Conservation (phyloP, 2,888 invertebrate genomes). For the Drosophila buzzatii region DNA sequence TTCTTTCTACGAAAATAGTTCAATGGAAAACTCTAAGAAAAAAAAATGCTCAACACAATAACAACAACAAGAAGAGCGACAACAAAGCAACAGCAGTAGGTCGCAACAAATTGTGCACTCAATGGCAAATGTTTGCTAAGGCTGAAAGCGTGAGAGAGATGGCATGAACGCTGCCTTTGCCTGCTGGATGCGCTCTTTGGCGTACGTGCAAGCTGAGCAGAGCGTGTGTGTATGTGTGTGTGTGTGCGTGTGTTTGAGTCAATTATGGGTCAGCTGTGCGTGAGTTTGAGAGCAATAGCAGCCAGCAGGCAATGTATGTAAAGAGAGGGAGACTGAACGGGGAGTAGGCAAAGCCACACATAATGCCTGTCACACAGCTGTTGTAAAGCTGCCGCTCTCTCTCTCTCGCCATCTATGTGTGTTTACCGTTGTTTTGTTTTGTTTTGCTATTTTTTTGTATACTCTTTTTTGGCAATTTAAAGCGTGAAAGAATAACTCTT, state of each 20-base stretch:
- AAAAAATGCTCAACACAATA: conserved; percentile 15
- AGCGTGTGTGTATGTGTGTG: conserved; percentile 29
- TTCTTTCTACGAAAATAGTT: conserved; percentile 71
- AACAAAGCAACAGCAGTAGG: conserved; percentile 56
- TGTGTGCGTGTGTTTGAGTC: conserved; percentile 48
- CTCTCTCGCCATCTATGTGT: background rate
- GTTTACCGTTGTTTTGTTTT: conserved; percentile 37
- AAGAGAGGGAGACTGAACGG: conserved; percentile 14
- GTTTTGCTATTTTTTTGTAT: background rate
- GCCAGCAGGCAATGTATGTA: background rate
- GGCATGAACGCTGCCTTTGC: conserved; percentile 9
- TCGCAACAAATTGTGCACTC: conserved; percentile 52
- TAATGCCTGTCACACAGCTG: conserved; percentile 52
- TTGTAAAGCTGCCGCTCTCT: conserved; percentile 21
- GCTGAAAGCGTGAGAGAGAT: conserved; percentile 22
- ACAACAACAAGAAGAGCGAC: conserved; percentile 14
- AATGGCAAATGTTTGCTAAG: conserved; percentile 51
- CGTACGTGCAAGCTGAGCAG: conserved; percentile 56
- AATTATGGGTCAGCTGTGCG: conserved; percentile 79
- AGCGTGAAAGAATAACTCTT: background rate
- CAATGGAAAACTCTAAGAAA: conserved; percentile 73
- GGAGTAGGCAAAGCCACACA: conserved; percentile 18
- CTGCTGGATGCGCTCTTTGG: conserved; percentile 27
- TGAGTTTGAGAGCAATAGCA: conserved; percentile 45
- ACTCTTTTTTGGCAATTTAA: background rate